Evolutionary conservation across 2,113 vertebrate species (phyloP).

Genomic region (Haemorhous mexicanus): DNA sequence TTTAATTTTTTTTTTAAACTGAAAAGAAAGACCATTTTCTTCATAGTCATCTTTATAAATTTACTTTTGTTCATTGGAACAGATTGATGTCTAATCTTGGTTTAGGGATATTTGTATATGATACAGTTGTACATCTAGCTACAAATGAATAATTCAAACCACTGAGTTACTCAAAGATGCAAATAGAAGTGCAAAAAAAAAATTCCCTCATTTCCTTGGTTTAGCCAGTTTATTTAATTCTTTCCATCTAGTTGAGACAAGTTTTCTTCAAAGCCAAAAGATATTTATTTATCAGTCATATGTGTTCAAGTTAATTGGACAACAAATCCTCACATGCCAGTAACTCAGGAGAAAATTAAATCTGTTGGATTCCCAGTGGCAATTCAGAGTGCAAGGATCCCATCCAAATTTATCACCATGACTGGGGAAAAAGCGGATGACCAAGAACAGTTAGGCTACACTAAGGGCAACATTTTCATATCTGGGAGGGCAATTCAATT

Average conservation of each 20-base stretch:
- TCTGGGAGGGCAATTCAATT: conserved; percentile 59
- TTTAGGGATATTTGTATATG: neutral
- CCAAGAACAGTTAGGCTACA: conserved; percentile 27
- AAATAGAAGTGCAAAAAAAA: neutral
- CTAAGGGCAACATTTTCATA: conserved; percentile 38
- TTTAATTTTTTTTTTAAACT: neutral
- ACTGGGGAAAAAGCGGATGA: conserved; percentile 36
- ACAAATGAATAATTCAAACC: neutral
- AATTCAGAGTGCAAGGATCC: conserved; percentile 45
- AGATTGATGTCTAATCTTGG: neutral
- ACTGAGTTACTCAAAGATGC: neutral
- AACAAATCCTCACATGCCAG: neutral
- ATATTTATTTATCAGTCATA: conserved; percentile 6
- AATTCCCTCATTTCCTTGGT: neutral
- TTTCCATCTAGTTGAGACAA: neutral
- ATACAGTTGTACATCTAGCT: neutral
- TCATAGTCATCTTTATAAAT: neutral
- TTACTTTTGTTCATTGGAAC: neutral
- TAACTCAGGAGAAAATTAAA: conserved; percentile 63
- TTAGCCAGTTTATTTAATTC: neutral
- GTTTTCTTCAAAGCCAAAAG: conserved; percentile 12
- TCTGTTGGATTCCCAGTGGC: conserved; percentile 48
- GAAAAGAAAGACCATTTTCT: neutral
- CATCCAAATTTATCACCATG: conserved; percentile 40
- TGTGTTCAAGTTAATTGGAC: conserved; percentile 19